phyloP scores from a whole-genome alignment of 1,140 invertebrate species.

The Agrilus planipennis region DNA sequence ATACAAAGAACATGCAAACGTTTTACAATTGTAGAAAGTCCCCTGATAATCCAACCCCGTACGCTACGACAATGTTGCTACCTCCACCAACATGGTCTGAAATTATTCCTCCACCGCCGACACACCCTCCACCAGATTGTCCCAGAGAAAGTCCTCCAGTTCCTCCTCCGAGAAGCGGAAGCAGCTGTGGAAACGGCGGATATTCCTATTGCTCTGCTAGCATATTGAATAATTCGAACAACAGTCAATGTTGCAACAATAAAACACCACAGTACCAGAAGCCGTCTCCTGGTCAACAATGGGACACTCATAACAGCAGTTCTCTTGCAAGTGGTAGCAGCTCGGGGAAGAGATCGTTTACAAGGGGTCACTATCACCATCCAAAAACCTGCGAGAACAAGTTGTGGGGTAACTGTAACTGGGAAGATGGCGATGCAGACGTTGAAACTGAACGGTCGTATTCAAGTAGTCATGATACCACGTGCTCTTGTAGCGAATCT shows the following conservation, averaged over 20 bases:
- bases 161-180: conserved; percentile 25
- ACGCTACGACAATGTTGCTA: conserved; percentile 63
- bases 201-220: conserved; percentile 31
- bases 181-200: conserved; percentile 24
- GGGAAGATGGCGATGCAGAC: conserved; percentile 21
- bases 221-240: conserved; percentile 22
- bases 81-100: conserved; percentile 63
- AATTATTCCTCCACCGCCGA: conserved; percentile 65
- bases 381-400: conserved; percentile 27
- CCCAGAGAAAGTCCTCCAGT: conserved; percentile 26
- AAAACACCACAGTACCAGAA: conserved; percentile 9
- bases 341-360: conserved; percentile 18
- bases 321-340: conserved; percentile 25
- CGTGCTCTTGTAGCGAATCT: conserved; percentile 32
- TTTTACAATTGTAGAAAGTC: conserved; percentile 63
- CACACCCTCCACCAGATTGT: conserved; percentile 57
- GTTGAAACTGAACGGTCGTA: conserved; percentile 28
- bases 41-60: conserved; percentile 62
- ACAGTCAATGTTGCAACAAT: conserved; percentile 4
- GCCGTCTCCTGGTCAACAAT: too few relatives aligned
- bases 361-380: conserved; percentile 18
- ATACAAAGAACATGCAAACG: conserved; percentile 59
- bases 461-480: conserved; percentile 32
- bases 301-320: too few relatives aligned
- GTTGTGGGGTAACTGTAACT: conserved; percentile 16